phyloP scores from a whole-genome alignment of 2,797 vertebrate genomes.

The Pygocentrus nattereri region DNA sequence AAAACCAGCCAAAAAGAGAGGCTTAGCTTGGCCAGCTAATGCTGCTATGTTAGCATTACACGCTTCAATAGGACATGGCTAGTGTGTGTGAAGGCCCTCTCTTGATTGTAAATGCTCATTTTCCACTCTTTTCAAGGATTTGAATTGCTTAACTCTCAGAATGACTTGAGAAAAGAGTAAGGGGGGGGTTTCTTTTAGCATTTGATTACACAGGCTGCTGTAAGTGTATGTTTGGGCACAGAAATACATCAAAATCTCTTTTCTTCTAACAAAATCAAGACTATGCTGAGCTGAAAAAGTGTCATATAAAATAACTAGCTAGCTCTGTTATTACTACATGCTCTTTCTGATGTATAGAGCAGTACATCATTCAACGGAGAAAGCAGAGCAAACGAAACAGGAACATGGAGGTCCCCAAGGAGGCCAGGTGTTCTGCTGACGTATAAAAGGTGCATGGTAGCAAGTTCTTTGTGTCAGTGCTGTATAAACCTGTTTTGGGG shows the following conservation, averaged over 20 bases:
- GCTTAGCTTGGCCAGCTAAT: slow-evolving; percentile 43
- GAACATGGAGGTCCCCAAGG: slow-evolving; percentile 61
- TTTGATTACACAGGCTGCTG: not conserved
- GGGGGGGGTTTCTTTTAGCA: not conserved
- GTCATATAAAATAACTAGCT: not conserved
- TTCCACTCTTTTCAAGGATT: slow-evolving; percentile 41
- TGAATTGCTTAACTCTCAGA: slow-evolving; percentile 32
- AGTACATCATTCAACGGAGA: not conserved
- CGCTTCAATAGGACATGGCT: slow-evolving; percentile 37
- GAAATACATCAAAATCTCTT: not conserved
- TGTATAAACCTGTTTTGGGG: slow-evolving; percentile 5
- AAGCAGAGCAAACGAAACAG: not conserved
- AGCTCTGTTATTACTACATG: not conserved
- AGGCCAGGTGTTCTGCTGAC: slow-evolving; percentile 60
- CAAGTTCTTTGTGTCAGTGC: slow-evolving; percentile 26
- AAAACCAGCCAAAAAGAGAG: slow-evolving; percentile 53
- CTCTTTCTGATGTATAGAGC: not conserved
- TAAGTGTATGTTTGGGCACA: not conserved
- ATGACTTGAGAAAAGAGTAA: slow-evolving; percentile 25
- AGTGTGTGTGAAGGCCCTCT: slow-evolving; percentile 20
- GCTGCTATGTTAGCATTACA: slow-evolving; percentile 42
- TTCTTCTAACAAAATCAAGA: not conserved
- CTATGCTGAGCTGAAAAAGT: not conserved
- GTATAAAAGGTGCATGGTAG: slow-evolving; percentile 58
- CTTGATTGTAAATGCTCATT: slow-evolving; percentile 43